Evolutionary conservation across 2,113 vertebrate genomes (phyloP), one percentile per base, ranked within the genome.

Genomic region (Brachirus orientalis): DNA sequence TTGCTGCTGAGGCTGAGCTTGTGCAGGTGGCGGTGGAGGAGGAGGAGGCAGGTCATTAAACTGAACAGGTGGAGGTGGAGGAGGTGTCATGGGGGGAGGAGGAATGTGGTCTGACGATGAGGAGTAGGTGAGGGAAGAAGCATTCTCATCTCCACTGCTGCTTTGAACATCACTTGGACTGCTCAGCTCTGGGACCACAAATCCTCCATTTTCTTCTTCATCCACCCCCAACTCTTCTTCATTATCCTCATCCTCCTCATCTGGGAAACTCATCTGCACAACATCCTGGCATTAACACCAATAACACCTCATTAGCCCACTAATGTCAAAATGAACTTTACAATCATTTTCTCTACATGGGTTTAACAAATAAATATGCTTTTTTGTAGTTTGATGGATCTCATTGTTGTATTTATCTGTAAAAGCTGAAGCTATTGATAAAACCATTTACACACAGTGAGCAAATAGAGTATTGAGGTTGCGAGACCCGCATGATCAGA

Each of bases 111-210:
- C 97, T 0, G 96, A 98, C 61, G 95, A 93, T 7, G 96, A 97
- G 59, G 97, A 98, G 88, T 97, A 98, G 58, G 97, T 98, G 47
- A 98, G 93, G 19, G 97, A 99, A 79, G 96, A 98, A 64, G 95
- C 96, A 13, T 98, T 96, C 1, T 98, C 93, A 28, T 92, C 92
- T 41, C 90, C 96, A 0, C 95, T 96, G 92, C 95, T 96, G 90
- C 97, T 98, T 75, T 95, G 83, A 48, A 94, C 93, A 47, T 99
- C 97, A 52, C 96, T 99, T 0, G 94, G 91, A 60, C 96, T 98
- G 94, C 97, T 98, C 47, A 93, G 87, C 1, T 97, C 97, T 0
- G 95, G 96, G 70, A 94, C 94, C 8, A 94, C 86, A 0, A 94
- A 97, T 74, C 94, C 95, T 69, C 92, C 95, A 41, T 88, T 92